Evolutionary conservation across 2,797 vertebrate species (phyloP), one percentile per base, ranked within the genome.

Genomic region (Helarctos malayanus): DNA sequence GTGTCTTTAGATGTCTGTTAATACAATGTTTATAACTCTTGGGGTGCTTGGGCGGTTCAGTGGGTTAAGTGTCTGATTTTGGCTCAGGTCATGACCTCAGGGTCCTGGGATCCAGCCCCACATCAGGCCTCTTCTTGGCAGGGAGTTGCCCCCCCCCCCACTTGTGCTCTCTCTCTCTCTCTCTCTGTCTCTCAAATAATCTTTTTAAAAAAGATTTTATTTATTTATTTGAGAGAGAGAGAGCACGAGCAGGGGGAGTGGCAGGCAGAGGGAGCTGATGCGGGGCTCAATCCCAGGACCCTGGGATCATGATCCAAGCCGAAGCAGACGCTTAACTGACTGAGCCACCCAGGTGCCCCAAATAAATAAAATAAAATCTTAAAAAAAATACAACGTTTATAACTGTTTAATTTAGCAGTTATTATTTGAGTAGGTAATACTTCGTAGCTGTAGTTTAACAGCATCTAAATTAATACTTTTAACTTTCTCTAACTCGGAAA

Each of bases 401-500:
- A 79, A 69, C 6, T 84, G 54, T 87, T 41, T 63, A 86, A 88
- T 63, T 85, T 85, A 83, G 45, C 56, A 69, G n/a, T 88, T 56
- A 65, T 89, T 91, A 29, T 87, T 91, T 59, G 25, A 11, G 8
- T 56, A 87, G 5, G 6, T 69, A 93, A 49, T 90, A 38, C 13
- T 57, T 85, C 71, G n/a, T 57, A n/a, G 15, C 6, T 61, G 2
- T 63, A 87, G 13, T 93, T 94, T 86, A 95, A 35, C 9, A 89
- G 3, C 12, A 45, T 89, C 35, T 89, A 47, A 95, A 94, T n/a
- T 45, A 80, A 85, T 79, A 63, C 32, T 89, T 95, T 91, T 63
- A 54, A 35, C 16, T 93, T 89, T 90, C 35, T 81, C 16, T 89
- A 61, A 80, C 11, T 63, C 16, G 32, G 88, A 95, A 90, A 85